A percentile compares a stretch with the other conserved stretches of the same genome.
phyloP scores from a whole-genome alignment of 2,888 invertebrate genomes.

The Gortyna flavago region DNA sequence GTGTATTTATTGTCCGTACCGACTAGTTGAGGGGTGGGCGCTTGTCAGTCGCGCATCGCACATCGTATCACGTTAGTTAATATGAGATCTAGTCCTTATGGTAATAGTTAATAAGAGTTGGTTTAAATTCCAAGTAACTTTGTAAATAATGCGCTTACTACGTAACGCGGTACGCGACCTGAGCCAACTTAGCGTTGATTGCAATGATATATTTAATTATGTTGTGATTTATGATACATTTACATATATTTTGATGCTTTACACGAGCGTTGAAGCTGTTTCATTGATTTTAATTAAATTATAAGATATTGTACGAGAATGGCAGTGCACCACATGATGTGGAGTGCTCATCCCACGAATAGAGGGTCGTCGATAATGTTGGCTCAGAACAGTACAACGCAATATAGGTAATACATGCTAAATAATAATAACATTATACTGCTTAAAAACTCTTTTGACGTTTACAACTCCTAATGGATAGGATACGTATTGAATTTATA shows the following conservation, averaged over 20 bases:
- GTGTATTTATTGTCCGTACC: background rate
- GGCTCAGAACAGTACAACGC: constrained; percentile 43
- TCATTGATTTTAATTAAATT: constrained; percentile 44
- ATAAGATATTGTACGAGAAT: constrained; percentile 13
- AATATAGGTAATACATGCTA: constrained; percentile 35
- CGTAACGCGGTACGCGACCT: constrained; percentile 32
- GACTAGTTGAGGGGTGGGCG: background rate
- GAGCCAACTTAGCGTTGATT: constrained; percentile 44
- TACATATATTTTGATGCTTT: constrained; percentile 51
- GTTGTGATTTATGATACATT: constrained; percentile 55
- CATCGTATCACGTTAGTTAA: constrained; percentile 47
- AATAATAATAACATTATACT: constrained; percentile 36
- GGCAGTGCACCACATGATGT: constrained; percentile 4
- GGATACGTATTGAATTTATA: constrained; percentile 61
- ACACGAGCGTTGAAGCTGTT: constrained; percentile 38
- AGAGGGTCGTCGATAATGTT: constrained; percentile 25
- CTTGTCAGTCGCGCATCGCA: constrained; percentile 33
- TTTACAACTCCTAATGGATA: constrained; percentile 54
- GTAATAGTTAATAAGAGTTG: constrained; percentile 50
- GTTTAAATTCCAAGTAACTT: constrained; percentile 42
- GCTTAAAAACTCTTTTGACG: constrained; percentile 44
- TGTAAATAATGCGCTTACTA: constrained; percentile 38
- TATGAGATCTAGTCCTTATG: constrained; percentile 65
- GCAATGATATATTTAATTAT: constrained; percentile 41
- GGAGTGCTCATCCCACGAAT: background rate